phyloP scores from a whole-genome alignment of 2,113 vertebrate species.

The Zapornia atra region DNA sequence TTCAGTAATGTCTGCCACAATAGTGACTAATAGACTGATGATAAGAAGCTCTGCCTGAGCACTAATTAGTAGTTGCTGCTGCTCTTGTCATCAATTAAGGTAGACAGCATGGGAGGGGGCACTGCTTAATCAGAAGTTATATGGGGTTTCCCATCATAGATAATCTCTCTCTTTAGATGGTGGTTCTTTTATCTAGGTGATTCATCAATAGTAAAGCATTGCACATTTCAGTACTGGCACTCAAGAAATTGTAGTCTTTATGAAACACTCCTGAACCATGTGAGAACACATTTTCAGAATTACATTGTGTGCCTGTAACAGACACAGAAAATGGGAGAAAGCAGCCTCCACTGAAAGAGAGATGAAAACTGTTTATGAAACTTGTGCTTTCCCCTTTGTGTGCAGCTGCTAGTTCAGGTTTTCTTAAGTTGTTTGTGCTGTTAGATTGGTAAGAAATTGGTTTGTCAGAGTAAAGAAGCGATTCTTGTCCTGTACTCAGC shows the following conservation, averaged over 20 bases:
- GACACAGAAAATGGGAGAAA: background rate
- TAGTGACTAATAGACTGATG: background rate
- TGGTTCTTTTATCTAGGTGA: background rate
- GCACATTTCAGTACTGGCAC: background rate
- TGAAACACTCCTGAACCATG: background rate
- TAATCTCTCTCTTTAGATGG: background rate
- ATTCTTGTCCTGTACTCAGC: fast-evolving
- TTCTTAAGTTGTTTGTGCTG: background rate
- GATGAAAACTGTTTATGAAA: background rate
- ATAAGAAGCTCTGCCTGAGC: background rate
- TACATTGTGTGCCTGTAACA: background rate
- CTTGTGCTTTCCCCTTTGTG: background rate
- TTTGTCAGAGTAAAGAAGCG: background rate
- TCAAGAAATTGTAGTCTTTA: background rate
- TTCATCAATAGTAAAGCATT: background rate
- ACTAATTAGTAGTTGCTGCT: background rate
- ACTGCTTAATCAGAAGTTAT: background rate
- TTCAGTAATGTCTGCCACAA: background rate
- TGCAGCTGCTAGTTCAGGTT: background rate
- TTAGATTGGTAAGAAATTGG: background rate
- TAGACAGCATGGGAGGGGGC: background rate
- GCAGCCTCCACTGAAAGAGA: background rate
- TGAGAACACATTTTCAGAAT: background rate
- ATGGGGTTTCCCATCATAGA: background rate
- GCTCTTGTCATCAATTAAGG: background rate